Conservation (phyloP, 2,797 vertebrate genomes). For the Morelia viridis region DNA sequence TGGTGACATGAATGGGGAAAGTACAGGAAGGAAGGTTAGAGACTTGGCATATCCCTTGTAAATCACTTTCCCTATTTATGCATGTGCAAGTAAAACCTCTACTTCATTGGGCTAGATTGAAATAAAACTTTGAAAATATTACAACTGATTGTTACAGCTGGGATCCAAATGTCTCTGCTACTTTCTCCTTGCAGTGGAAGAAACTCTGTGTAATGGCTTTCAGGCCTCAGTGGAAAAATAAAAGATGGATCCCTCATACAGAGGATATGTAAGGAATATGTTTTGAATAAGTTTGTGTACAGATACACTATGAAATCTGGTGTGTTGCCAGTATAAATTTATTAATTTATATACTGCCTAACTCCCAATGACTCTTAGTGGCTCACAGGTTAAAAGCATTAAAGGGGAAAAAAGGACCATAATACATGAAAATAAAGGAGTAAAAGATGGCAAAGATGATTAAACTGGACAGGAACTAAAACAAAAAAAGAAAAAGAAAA, state of each 20-base stretch:
- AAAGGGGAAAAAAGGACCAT: background rate
- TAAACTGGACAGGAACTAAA: background rate
- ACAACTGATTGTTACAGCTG: background rate
- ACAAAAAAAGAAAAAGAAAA: background rate
- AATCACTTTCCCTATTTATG: background rate
- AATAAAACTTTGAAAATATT: background rate
- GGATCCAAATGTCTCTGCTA: background rate
- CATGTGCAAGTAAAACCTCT: background rate
- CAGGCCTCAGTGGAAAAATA: background rate
- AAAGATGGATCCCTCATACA: background rate
- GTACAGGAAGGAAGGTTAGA: background rate
- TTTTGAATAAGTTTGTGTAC: background rate
- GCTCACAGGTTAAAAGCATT: background rate
- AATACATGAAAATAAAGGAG: background rate
- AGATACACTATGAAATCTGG: background rate
- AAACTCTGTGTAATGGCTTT: background rate
- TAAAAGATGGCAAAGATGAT: background rate
- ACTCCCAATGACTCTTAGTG: background rate
- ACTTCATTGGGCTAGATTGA: background rate
- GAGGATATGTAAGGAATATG: background rate
- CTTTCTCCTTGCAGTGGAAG: background rate
- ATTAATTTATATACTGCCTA: background rate
- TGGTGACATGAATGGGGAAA: background rate
- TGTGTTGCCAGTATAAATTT: background rate
- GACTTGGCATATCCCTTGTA: background rate